Conservation (phyloP, 2,888 invertebrate genomes). For the Hedychridium roseum region DNA sequence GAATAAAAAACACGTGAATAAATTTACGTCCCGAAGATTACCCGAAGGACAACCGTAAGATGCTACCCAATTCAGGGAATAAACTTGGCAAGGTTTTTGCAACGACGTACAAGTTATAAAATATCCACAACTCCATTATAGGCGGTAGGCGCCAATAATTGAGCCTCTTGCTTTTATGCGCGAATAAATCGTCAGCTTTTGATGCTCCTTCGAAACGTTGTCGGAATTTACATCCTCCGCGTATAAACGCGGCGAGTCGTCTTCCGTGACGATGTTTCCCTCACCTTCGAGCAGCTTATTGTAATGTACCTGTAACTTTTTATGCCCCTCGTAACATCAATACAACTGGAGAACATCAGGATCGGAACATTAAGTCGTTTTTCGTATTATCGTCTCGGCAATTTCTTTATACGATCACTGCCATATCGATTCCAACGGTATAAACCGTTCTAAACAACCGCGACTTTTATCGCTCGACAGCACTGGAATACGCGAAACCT, state of each 20-base stretch:
- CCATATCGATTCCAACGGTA: no score
- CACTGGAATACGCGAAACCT: no score
- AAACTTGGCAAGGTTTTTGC: no score
- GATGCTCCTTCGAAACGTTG: conserved; percentile 22
- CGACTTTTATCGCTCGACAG: no score
- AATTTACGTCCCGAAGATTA: no score
- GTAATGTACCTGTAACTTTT: conserved; percentile 60
- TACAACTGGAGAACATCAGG: conserved; percentile 27
- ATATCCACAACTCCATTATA: conserved; percentile 28
- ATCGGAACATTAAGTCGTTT: no score
- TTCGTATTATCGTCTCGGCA: no score
- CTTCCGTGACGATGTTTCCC: conserved; percentile 24
- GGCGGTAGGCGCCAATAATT: conserved; percentile 51
- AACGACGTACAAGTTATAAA: no score
- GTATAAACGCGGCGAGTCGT: conserved; percentile 44
- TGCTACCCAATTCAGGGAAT: no score
- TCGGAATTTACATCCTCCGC: conserved; percentile 41
- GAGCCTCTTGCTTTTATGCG: conserved; percentile 49
- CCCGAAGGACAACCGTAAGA: no score
- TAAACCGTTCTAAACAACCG: no score
- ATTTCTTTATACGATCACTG: conserved; percentile 13
- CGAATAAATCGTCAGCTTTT: conserved; percentile 44
- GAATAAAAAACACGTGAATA: no score
- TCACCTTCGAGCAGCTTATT: conserved; percentile 46
- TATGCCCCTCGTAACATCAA: conserved; percentile 50